phyloP scores from a whole-genome alignment of 2,888 invertebrate genomes.

The Eubasilissa splendida region DNA sequence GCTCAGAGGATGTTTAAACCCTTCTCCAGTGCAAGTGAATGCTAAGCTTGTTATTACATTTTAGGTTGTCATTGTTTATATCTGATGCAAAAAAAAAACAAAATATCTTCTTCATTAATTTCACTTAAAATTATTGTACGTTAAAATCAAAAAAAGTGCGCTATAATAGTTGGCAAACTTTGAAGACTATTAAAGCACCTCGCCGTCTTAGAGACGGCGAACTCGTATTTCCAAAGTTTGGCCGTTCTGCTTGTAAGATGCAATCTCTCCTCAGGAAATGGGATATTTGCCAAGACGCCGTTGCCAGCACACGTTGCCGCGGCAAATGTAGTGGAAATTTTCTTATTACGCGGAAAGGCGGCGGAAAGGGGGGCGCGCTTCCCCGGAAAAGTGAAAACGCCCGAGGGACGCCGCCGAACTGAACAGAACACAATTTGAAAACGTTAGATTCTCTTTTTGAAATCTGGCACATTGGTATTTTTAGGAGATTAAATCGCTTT shows the following conservation, averaged over 20 bases:
- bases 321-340: conserved; percentile 72
- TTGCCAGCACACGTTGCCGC: conserved; percentile 66
- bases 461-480: conserved; percentile 18
- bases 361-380: conserved; percentile 33
- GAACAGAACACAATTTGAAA: conserved; percentile 39
- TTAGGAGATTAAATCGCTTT: not conserved
- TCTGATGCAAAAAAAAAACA: no score
- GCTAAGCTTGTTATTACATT: no score
- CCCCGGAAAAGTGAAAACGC: conserved; percentile 55
- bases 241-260: conserved; percentile 58
- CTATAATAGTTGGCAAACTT: no score
- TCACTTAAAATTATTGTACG: not conserved
- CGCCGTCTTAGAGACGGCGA: not conserved
- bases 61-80: no score
- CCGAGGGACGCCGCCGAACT: conserved; percentile 50
- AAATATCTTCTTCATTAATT: no score
- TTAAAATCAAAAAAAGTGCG: not conserved
- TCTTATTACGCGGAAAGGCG: conserved; percentile 68
- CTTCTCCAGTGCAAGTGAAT: no score
- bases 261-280: conserved; percentile 75
- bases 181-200: not conserved
- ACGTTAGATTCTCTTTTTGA: conserved; percentile 32
- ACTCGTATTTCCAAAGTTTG: conserved; percentile 36
- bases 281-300: conserved; percentile 74
- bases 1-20: no score